Evolutionary conservation across 2,888 invertebrate species (phyloP).

Genomic region (Hedya salicella): DNA sequence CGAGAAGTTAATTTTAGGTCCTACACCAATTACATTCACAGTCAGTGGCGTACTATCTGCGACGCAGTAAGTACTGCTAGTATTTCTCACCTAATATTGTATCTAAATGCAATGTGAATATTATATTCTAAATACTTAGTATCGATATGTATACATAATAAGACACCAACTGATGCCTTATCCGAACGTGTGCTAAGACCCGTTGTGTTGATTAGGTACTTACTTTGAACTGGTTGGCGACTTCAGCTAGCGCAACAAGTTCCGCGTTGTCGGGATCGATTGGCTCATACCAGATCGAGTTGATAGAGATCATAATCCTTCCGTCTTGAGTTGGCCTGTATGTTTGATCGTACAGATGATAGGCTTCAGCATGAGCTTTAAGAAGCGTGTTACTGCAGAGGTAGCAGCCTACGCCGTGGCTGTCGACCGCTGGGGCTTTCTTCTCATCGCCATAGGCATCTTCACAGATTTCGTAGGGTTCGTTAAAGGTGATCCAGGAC

Average conservation of each 20-base stretch:
- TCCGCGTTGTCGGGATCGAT: constrained; percentile 71
- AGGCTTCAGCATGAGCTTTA: constrained; percentile 88
- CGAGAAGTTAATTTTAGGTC: too few relatives aligned
- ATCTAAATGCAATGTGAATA: too few relatives aligned
- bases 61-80: too few relatives aligned
- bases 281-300: constrained; percentile 83
- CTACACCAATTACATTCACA: too few relatives aligned
- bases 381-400: constrained; percentile 87
- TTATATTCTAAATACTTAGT: too few relatives aligned
- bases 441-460: constrained; percentile 81
- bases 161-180: too few relatives aligned
- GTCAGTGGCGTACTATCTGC: too few relatives aligned
- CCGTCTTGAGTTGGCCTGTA: constrained; percentile 85
- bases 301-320: constrained; percentile 81
- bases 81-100: too few relatives aligned
- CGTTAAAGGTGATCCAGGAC: constrained; percentile 89
- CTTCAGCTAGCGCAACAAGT: constrained; percentile 77
- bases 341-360: constrained; percentile 86
- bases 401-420: constrained; percentile 86
- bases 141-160: too few relatives aligned
- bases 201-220: too few relatives aligned
- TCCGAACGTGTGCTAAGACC: too few relatives aligned
- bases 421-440: constrained; percentile 82
- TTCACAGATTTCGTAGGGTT: constrained; percentile 85
- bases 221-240: constrained; percentile 82